phyloP scores from a whole-genome alignment of 2,888 invertebrate genomes.

The Tromatobia lineatoria region DNA sequence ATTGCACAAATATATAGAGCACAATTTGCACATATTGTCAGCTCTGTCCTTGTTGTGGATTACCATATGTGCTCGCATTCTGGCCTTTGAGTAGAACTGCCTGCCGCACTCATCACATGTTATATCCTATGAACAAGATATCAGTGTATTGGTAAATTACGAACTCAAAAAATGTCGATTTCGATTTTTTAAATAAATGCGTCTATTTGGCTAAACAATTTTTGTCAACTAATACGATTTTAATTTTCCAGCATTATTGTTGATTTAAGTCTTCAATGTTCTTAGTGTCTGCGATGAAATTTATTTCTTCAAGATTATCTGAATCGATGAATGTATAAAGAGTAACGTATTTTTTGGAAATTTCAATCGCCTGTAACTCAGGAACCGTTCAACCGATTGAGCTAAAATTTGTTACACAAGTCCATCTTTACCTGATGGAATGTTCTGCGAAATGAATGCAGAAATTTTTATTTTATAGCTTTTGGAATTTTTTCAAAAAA shows the following conservation, averaged over 20 bases:
- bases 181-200: not conserved
- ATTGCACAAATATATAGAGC: slow-evolving; percentile 78
- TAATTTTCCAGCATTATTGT: not conserved
- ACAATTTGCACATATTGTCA: slow-evolving; percentile 76
- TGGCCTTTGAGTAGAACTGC: slow-evolving; percentile 77
- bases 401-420: too few relatives aligned
- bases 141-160: not conserved
- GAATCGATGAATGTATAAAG: too few relatives aligned
- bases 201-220: not conserved
- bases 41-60: slow-evolving; percentile 78
- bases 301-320: too few relatives aligned
- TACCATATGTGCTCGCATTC: slow-evolving; percentile 78
- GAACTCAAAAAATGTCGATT: too few relatives aligned
- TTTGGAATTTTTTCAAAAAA: too few relatives aligned
- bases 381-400: too few relatives aligned
- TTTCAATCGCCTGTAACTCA: too few relatives aligned
- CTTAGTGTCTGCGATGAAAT: not conserved
- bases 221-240: not conserved
- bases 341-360: too few relatives aligned
- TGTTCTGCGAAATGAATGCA: too few relatives aligned
- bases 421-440: too few relatives aligned
- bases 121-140: slow-evolving; percentile 73
- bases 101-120: slow-evolving; percentile 77
- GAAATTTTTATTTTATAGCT: too few relatives aligned
- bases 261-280: not conserved